phyloP scores from a whole-genome alignment of 2,797 vertebrate genomes.

The Acomys russatus region DNA sequence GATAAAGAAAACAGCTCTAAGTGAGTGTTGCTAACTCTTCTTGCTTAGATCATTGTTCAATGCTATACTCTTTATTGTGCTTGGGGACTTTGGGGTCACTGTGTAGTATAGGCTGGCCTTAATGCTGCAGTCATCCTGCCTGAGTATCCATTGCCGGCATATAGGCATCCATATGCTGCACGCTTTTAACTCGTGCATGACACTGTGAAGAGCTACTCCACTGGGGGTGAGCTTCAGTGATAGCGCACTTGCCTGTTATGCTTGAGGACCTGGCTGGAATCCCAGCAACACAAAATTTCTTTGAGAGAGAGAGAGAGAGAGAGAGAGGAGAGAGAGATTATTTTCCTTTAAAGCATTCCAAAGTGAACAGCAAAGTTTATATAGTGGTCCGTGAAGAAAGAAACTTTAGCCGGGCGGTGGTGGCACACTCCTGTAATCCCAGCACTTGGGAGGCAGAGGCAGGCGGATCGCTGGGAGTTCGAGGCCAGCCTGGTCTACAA shows the following conservation, averaged over 20 bases:
- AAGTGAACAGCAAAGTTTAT: constrained; percentile 33
- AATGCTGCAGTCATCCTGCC: neutral
- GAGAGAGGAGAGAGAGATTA: neutral
- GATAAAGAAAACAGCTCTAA: constrained; percentile 95
- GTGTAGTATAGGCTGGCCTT: neutral
- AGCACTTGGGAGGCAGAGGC: too few species aligned
- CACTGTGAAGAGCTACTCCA: neutral
- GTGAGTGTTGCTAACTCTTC: constrained; percentile 89
- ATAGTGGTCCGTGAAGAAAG: constrained; percentile 24
- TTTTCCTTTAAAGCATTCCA: constrained; percentile 26
- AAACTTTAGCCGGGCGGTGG: too few species aligned
- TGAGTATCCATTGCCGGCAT: neutral
- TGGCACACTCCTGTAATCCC: too few species aligned
- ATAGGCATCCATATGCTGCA: neutral
- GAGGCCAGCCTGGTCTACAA: too few species aligned
- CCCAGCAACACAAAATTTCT: neutral
- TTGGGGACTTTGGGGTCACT: neutral
- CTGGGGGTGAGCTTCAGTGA: too few species aligned
- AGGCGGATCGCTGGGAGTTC: too few species aligned
- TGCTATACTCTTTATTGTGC: neutral
- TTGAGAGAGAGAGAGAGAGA: neutral
- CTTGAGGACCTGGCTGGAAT: neutral
- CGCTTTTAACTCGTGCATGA: neutral
- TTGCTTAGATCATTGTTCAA: constrained; percentile 32
- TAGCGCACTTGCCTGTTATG: neutral